Base-by-base conservation (phyloP, 2,113 vertebrate genomes). In the Pterocles orientalis region DNA sequence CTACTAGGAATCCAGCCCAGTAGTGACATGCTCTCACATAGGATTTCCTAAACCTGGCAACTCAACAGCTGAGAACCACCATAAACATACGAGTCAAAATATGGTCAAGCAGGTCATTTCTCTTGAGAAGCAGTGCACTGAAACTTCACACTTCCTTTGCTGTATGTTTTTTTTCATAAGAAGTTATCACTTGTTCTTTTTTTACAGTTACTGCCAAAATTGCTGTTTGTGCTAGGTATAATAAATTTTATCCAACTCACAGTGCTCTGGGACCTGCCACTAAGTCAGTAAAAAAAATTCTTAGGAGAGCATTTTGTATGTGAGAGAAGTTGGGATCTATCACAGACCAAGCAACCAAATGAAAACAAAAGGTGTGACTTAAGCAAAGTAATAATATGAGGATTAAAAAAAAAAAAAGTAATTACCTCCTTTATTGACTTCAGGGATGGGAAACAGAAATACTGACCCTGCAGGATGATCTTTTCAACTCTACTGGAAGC, bases 311-410 rank as follows among this genome's bases (percentile, higher is more conserved):
- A 47, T 82, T 91, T 91, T 82, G 48, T 68, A 51, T 0, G 2
- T 76, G 58, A 77, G 19, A 75, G 43, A 72, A 53, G 45, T 43
- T 48, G 68, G n/a, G 51, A 57, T 80, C 53, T 76, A 70, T 65
- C 58, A 72, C 45, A 82, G 47, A 50, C 33, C 39, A 82, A 68
- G 36, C 25, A 82, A 82, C 4, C 24, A 82, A 92, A 78, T 16
- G 24, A 82, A 97, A 92, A 81, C 48, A 88, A 90, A 92, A 72
- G 57, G 12, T 72, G 21, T 61, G 66, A 72, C 75, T 91, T 93
- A 62, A 85, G 33, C 0, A 2, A 86, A 85, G 26, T 58, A 76
- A 54, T 58, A 73, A 54, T 21, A 41, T 5, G 7, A 82, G 18
- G 47, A 56, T 90, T 93, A 28, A 14, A 28, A 53, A 53, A 53